Percentiles rank a stretch among this genome's conserved stretches.
phyloP scores from a whole-genome alignment of 2,797 vertebrate species.

The Acomys russatus region DNA sequence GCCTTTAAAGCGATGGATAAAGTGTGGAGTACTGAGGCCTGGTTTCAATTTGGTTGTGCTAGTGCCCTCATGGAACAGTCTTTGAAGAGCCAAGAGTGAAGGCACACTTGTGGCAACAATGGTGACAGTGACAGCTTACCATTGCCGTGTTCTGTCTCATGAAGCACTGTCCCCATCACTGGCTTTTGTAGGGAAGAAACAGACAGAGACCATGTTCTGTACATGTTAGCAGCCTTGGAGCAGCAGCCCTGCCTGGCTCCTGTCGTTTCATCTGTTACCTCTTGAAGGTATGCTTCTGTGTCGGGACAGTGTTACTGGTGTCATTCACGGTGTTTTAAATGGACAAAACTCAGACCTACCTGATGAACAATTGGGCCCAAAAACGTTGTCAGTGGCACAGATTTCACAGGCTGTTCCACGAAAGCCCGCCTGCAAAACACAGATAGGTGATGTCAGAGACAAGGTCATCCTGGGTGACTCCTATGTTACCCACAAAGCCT shows the following conservation, averaged over 20 bases:
- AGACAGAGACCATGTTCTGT: background rate
- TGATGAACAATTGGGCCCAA: conserved; percentile 90
- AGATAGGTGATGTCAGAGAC: background rate
- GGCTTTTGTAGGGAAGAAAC: background rate
- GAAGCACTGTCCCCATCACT: background rate
- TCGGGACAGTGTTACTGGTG: background rate
- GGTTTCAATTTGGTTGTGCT: conserved; percentile 34
- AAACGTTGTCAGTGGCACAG: conserved; percentile 89
- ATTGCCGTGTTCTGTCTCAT: background rate
- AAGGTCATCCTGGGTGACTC: background rate
- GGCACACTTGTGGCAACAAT: background rate
- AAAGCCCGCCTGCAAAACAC: conserved; percentile 89
- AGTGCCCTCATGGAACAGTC: background rate
- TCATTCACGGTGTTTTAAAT: background rate
- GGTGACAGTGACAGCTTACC: background rate
- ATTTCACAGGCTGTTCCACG: conserved; percentile 93
- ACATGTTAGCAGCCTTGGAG: background rate
- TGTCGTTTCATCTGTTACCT: background rate
- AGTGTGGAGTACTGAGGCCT: background rate
- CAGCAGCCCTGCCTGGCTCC: background rate
- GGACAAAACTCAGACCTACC: conserved; percentile 85
- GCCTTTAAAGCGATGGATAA: background rate
- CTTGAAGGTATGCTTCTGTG: background rate
- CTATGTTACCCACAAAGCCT: background rate
- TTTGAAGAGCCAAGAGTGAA: background rate